These are phyloP conservation scores for Petrocephalus microphthalmus DNA, from an alignment of 2,113 vertebrate species.

Conservation along the genomic window DNA sequence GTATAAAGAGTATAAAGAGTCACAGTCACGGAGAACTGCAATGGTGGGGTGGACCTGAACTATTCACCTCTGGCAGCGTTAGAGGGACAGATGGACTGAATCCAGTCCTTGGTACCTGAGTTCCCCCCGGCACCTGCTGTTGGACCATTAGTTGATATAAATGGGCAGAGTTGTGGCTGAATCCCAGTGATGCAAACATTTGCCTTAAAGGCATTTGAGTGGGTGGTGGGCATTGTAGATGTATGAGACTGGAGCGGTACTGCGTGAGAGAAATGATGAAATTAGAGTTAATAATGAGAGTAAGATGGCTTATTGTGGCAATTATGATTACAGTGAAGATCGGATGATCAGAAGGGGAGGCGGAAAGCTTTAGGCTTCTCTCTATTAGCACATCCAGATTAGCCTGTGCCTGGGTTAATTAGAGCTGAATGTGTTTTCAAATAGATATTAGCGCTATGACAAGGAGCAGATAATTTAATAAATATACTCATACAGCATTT, in stretches of 20 bases:
- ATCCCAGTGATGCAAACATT: not conserved
- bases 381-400: not conserved
- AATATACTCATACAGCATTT: not conserved
- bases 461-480: conserved; percentile 4
- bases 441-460: not conserved
- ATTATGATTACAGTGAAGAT: not conserved
- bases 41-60: not conserved
- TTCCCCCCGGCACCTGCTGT: not conserved
- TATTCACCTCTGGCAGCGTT: not conserved
- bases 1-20: not conserved
- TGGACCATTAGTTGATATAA: not conserved
- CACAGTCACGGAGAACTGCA: too few species aligned
- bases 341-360: not conserved
- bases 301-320: not conserved
- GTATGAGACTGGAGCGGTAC: not conserved
- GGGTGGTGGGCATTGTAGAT: not conserved
- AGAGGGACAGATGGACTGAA: not conserved
- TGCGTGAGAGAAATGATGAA: not conserved
- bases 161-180: not conserved
- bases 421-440: not conserved
- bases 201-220: not conserved
- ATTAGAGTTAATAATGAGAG: not conserved
- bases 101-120: not conserved
- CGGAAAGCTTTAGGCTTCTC: not conserved
- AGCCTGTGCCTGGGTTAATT: not conserved